A percentile compares a stretch with the other conserved stretches of the same genome.
Evolutionary conservation across 2,888 invertebrate species (phyloP).

Genomic region (Temnothorax rugatulus): DNA sequence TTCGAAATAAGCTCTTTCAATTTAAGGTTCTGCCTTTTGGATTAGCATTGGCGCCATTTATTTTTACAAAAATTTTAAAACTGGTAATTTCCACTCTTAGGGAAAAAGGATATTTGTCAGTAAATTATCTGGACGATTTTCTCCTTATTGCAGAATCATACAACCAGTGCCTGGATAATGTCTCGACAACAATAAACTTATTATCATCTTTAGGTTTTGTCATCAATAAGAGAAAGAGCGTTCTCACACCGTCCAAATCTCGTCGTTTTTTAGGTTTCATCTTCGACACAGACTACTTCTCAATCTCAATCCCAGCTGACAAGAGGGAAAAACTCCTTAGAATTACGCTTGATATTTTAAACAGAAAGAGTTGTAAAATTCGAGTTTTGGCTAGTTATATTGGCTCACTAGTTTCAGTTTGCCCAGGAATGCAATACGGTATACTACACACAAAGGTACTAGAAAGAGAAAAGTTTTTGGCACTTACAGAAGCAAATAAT

Average conservation of each 20-base stretch:
- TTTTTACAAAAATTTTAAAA: neutral
- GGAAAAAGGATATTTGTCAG: neutral
- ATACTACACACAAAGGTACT: neutral
- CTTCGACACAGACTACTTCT: neutral
- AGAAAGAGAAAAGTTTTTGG: neutral
- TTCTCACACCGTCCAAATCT: neutral
- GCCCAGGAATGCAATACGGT: neutral
- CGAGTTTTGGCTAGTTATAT: neutral
- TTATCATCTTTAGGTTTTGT: neutral
- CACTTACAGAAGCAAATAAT: fast-evolving
- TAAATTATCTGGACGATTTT: neutral
- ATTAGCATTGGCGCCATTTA: neutral
- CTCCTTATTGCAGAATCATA: neutral
- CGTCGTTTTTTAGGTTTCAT: neutral
- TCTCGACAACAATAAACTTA: fast-evolving
- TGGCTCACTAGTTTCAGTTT: neutral
- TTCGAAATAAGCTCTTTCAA: neutral
- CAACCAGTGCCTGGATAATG: neutral
- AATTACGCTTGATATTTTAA: too few species aligned
- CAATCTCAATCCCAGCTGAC: neutral
- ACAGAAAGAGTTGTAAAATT: neutral
- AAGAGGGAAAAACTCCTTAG: neutral
- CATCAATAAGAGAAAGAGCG: neutral
- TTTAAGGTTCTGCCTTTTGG: neutral
- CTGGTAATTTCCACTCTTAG: neutral